These are phyloP conservation scores for Xenentodon cancila DNA, from an alignment of 2,797 vertebrate genomes.

Conservation along the genomic window DNA sequence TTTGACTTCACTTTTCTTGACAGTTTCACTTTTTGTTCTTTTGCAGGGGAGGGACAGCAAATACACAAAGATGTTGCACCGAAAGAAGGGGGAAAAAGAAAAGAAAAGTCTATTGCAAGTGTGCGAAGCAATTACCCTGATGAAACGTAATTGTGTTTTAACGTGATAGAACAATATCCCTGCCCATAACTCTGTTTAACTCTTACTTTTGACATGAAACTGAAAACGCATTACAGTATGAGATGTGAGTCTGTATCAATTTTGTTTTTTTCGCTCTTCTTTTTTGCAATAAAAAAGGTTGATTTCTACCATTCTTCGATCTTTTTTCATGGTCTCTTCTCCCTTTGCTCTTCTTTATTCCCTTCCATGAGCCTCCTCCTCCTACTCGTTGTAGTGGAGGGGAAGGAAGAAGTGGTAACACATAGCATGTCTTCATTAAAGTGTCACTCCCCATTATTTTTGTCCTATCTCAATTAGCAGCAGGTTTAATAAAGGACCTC, in stretches of 20 bases:
- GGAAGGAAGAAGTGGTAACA: slow-evolving; percentile 81
- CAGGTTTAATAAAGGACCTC: slow-evolving; percentile 85
- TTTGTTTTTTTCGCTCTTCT: slow-evolving; percentile 63
- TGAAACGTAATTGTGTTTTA: slow-evolving; percentile 82
- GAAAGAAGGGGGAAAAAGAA: slow-evolving; percentile 21
- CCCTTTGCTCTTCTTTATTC: slow-evolving; percentile 57
- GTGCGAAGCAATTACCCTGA: slow-evolving; percentile 65
- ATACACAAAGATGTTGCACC: slow-evolving; percentile 44
- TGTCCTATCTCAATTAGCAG: slow-evolving; percentile 86
- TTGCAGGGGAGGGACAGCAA: slow-evolving; percentile 8
- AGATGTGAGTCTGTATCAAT: slow-evolving; percentile 73
- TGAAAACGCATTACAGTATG: slow-evolving; percentile 78
- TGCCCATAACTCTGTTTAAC: slow-evolving; percentile 77
- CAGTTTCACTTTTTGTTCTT: slow-evolving; percentile 39
- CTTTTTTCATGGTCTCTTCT: slow-evolving; percentile 49
- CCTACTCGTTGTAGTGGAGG: slow-evolving; percentile 53
- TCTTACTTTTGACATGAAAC: slow-evolving; percentile 77
- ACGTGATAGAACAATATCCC: slow-evolving; percentile 80
- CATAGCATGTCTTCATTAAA: slow-evolving; percentile 86
- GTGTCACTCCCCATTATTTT: slow-evolving; percentile 86
- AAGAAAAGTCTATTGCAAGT: slow-evolving; percentile 57
- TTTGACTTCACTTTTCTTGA: slow-evolving; percentile 46
- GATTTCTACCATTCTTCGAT: slow-evolving; percentile 65
- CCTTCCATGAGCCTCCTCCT: slow-evolving; percentile 58
- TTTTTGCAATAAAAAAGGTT: slow-evolving; percentile 78